Percentiles rank a stretch among this genome's conserved stretches.
These are phyloP conservation scores for Dendroctonus valens DNA, from an alignment of 1,140 invertebrate species.

Conservation along the genomic window DNA sequence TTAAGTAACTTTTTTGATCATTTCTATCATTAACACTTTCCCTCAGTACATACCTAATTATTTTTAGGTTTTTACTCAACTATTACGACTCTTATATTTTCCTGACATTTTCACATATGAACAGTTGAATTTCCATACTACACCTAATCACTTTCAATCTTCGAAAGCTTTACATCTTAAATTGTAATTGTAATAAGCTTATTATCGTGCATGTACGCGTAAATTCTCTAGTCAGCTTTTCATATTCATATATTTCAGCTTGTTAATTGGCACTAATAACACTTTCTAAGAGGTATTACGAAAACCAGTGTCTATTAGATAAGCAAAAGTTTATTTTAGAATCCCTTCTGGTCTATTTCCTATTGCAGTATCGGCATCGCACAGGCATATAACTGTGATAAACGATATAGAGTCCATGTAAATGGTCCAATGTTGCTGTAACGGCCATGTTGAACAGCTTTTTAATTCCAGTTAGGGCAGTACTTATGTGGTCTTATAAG, in stretches of 20 bases:
- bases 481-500: conserved; percentile 22
- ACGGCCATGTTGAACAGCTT: conserved; percentile 29
- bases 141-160: too few relatives aligned
- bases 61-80: too few relatives aligned
- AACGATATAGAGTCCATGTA: conserved; percentile 22
- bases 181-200: too few relatives aligned
- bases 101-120: too few relatives aligned
- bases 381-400: conserved; percentile 11
- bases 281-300: not conserved
- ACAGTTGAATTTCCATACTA: too few relatives aligned
- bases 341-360: not conserved
- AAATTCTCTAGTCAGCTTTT: too few relatives aligned
- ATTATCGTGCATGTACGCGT: too few relatives aligned
- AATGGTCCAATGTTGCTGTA: conserved; percentile 25
- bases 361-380: conserved; percentile 3
- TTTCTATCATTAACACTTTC: too few relatives aligned
- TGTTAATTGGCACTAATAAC: not conserved
- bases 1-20: too few relatives aligned
- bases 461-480: conserved; percentile 26
- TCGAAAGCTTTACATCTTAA: too few relatives aligned
- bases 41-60: too few relatives aligned
- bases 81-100: too few relatives aligned
- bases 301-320: not conserved
- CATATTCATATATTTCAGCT: not conserved
- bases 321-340: not conserved